Percentiles rank a stretch among this genome's conserved stretches.
These are phyloP conservation scores for Apamea monoglypha DNA, from an alignment of 2,888 invertebrate genomes.

Conservation along the genomic window DNA sequence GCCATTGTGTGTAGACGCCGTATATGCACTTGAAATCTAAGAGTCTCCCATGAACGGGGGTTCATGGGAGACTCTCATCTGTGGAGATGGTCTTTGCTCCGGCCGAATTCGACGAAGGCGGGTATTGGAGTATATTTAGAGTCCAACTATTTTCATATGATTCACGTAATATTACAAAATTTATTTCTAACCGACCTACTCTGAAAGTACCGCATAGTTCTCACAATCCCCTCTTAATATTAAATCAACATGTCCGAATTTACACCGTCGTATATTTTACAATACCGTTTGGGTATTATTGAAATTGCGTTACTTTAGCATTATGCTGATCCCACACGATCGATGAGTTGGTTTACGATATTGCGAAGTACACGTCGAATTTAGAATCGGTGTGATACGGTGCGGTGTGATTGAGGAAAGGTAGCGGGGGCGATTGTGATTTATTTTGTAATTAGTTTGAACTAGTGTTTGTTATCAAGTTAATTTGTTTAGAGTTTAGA, in stretches of 20 bases:
- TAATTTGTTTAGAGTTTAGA: background rate
- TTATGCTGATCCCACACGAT: conserved; percentile 60
- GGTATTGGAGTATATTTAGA: background rate
- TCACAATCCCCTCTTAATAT: conserved; percentile 36
- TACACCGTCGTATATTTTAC: conserved; percentile 58
- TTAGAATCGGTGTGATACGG: conserved; percentile 50
- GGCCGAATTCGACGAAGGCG: background rate
- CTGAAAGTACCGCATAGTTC: conserved; percentile 24
- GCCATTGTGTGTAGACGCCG: background rate
- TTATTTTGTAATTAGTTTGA: background rate
- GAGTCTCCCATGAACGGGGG: background rate
- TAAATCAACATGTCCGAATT: conserved; percentile 62
- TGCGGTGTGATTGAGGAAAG: conserved; percentile 36
- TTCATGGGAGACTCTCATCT: too few relatives aligned
- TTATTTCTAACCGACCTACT: conserved; percentile 24
- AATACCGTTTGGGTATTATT: conserved; percentile 54
- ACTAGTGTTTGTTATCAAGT: background rate
- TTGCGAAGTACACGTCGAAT: conserved; percentile 54
- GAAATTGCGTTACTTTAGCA: conserved; percentile 61
- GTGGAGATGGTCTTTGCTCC: background rate
- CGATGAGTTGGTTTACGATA: conserved; percentile 64
- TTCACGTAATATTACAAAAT: conserved; percentile 25
- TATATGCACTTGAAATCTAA: background rate
- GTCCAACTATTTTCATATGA: conserved; percentile 3
- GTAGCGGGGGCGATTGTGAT: conserved; percentile 35